Evolutionary conservation across 2,113 vertebrate species (phyloP).

Genomic region (Todiramphus chloris): DNA sequence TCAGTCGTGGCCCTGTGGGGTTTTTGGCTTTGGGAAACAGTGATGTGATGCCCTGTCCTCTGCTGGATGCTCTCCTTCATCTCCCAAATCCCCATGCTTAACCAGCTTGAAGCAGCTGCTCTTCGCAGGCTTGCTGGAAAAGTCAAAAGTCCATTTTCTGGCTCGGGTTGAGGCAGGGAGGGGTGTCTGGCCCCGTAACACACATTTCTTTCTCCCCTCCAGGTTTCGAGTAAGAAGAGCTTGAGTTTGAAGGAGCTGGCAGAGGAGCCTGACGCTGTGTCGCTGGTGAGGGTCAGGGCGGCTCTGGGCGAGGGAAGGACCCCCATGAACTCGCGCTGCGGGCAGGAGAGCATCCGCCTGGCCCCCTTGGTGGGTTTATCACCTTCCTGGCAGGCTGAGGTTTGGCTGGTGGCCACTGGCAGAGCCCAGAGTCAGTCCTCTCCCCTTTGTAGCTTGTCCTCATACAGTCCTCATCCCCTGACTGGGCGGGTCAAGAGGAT

Average conservation of each 20-base stretch:
- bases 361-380: neutral
- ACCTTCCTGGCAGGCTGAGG: rapidly evolving
- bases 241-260: constrained; percentile 88
- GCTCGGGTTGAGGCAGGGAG: neutral
- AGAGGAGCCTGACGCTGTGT: constrained; percentile 80
- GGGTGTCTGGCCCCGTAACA: neutral
- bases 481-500: neutral
- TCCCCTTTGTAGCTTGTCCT: neutral
- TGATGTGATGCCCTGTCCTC: neutral
- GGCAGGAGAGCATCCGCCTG: neutral
- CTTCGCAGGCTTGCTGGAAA: neutral
- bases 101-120: neutral
- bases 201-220: neutral
- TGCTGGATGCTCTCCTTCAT: neutral
- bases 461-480: neutral
- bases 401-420: neutral
- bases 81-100: rapidly evolving
- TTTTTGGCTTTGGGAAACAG: neutral
- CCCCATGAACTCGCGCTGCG: neutral
- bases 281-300: constrained; percentile 81
- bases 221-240: constrained; percentile 88
- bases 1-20: rapidly evolving
- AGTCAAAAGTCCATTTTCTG: neutral
- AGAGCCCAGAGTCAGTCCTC: neutral
- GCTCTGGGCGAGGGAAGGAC: neutral